These are phyloP conservation scores for Nomada fabriciana DNA, from an alignment of 2,888 invertebrate genomes.

Conservation along the genomic window DNA sequence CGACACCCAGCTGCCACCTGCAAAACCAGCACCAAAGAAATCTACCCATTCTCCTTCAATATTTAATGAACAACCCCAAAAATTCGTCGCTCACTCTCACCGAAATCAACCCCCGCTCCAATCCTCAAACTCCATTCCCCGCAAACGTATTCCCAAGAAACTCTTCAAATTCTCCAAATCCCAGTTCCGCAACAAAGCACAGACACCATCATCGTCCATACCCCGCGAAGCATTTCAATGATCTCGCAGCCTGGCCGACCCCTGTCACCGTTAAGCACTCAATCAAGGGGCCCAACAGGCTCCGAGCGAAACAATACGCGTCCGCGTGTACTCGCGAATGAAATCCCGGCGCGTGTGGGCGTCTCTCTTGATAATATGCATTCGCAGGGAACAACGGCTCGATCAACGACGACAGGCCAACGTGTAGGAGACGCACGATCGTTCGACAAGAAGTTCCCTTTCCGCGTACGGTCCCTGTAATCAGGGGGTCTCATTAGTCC, in stretches of 20 bases:
- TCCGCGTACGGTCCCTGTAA: slow-evolving; percentile 58
- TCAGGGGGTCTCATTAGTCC: slow-evolving; percentile 68
- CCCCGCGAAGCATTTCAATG: slow-evolving; percentile 50
- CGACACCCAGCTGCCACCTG: no score
- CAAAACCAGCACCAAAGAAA: no score
- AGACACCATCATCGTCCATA: not conserved
- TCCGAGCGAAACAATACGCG: slow-evolving; percentile 49
- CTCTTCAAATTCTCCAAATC: not conserved
- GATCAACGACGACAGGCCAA: slow-evolving; percentile 30
- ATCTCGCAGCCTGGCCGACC: slow-evolving; percentile 40
- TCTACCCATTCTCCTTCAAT: no score
- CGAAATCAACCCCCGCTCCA: no score
- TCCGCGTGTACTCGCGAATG: slow-evolving; percentile 30
- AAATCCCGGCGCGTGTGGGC: slow-evolving; percentile 39
- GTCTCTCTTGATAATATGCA: slow-evolving; percentile 35
- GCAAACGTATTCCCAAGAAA: not conserved
- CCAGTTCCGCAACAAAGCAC: not conserved
- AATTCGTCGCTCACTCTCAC: no score
- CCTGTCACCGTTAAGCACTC: slow-evolving; percentile 59
- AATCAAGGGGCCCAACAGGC: slow-evolving; percentile 44
- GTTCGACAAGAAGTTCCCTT: slow-evolving; percentile 38
- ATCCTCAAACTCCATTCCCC: not conserved
- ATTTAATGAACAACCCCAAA: no score
- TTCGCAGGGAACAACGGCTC: slow-evolving; percentile 7
- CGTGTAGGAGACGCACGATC: slow-evolving; percentile 7